These are phyloP conservation scores for Crotalus tigris DNA, from an alignment of 2,113 vertebrate species.

Conservation along the genomic window DNA sequence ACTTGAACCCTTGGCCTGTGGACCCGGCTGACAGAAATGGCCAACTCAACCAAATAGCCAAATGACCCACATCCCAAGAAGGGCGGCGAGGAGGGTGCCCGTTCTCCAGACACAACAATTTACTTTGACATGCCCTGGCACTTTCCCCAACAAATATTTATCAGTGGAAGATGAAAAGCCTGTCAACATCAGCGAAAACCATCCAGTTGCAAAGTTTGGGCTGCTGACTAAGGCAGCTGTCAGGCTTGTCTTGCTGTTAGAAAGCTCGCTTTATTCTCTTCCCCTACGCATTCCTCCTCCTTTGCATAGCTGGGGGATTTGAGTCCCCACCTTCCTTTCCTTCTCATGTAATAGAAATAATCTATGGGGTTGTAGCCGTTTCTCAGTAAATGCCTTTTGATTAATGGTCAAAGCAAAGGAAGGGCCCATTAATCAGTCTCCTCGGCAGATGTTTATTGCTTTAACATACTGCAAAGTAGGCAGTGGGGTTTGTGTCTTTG, in stretches of 20 bases:
- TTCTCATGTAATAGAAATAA: not conserved
- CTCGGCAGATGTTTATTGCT: not conserved
- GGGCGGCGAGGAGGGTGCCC: no score
- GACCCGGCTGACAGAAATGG: not conserved
- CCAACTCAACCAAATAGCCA: no score
- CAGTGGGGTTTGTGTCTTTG: rapidly evolving
- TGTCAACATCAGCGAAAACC: not conserved
- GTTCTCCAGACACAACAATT: not conserved
- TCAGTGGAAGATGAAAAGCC: not conserved
- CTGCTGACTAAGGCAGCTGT: conserved; percentile 7
- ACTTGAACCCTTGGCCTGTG: not conserved
- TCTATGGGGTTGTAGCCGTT: not conserved
- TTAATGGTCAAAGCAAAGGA: not conserved
- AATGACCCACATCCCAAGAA: no score
- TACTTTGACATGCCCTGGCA: not conserved
- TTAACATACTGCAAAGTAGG: not conserved
- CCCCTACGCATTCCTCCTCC: not conserved
- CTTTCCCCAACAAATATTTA: not conserved
- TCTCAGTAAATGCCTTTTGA: not conserved
- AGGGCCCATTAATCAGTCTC: conserved; percentile 13
- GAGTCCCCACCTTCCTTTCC: not conserved
- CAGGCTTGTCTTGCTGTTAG: not conserved
- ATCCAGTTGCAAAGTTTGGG: not conserved
- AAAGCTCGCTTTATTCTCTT: not conserved
- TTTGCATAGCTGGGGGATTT: not conserved